A percentile compares a stretch with the other conserved stretches of the same genome.
These are phyloP conservation scores for Poecilia gillii DNA, from an alignment of 2,797 vertebrate species.

Conservation along the genomic window DNA sequence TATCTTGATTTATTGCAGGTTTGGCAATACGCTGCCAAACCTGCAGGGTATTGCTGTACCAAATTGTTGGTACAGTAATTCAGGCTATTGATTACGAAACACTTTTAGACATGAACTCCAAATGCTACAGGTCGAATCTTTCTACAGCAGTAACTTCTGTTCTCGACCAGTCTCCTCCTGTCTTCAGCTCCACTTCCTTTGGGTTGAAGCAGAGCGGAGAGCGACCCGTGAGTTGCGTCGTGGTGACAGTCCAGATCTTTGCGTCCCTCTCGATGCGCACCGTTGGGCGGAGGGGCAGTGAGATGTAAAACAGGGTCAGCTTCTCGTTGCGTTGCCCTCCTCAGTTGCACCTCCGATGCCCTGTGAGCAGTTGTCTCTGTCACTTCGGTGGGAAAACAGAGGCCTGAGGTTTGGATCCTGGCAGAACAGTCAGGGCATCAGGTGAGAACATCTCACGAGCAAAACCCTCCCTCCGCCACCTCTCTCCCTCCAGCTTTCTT, in stretches of 20 bases:
- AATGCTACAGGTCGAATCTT: too few species aligned
- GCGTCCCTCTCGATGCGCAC: constrained; percentile 7
- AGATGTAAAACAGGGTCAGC: constrained; percentile 37
- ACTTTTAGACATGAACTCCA: too few species aligned
- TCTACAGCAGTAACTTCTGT: too few species aligned
- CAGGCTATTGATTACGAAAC: too few species aligned
- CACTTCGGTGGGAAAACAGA: constrained; percentile 41
- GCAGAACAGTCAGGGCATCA: constrained; percentile 68
- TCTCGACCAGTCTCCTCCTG: too few species aligned
- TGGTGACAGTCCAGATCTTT: constrained; percentile 26
- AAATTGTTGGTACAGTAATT: too few species aligned
- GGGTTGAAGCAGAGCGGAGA: too few species aligned
- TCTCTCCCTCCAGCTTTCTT: background rate
- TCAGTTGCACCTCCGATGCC: constrained; percentile 48
- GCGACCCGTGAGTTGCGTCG: background rate
- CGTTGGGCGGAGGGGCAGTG: constrained; percentile 1
- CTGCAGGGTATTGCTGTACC: too few species aligned
- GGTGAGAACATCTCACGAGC: constrained; percentile 53
- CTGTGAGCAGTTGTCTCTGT: constrained; percentile 58
- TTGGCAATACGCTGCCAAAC: too few species aligned
- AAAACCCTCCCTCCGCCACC: background rate
- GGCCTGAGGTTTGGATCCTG: constrained; percentile 61
- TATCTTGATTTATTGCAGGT: too few species aligned
- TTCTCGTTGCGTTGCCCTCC: constrained; percentile 25
- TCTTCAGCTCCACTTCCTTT: too few species aligned